Conservation (phyloP, 92 coral and sea anemone species). For the Palythoa grandis region DNA sequence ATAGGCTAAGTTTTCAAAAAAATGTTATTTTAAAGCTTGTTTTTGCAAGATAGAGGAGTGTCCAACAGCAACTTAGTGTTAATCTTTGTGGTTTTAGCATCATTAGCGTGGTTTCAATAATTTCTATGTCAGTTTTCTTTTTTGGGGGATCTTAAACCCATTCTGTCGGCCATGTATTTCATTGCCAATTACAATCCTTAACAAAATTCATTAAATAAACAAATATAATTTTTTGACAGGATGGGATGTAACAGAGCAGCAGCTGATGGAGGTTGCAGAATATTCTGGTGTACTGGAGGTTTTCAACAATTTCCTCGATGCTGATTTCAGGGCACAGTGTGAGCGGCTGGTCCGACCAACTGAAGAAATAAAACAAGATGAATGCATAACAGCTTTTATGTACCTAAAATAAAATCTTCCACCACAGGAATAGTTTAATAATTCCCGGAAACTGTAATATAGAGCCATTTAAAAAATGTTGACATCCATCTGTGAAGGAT, state of each 20-base stretch:
- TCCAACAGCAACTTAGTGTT: background rate
- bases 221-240: constrained; percentile 27
- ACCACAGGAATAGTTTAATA: constrained; percentile 17
- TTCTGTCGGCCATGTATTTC: background rate
- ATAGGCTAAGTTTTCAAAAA: background rate
- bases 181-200: constrained; percentile 5
- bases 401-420: constrained; percentile 48
- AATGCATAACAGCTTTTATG: constrained; percentile 59
- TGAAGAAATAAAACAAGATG: constrained; percentile 58
- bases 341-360: constrained; percentile 58
- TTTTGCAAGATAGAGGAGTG: too few relatives aligned
- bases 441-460: too few relatives aligned
- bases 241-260: constrained; percentile 40
- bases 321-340: constrained; percentile 49
- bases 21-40: background rate
- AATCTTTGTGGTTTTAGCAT: constrained; percentile 4
- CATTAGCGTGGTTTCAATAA: background rate
- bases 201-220: background rate
- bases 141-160: background rate
- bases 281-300: constrained; percentile 50
- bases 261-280: constrained; percentile 34
- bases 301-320: constrained; percentile 43
- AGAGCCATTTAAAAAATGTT: background rate
- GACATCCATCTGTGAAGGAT: background rate
- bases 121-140: background rate